Conservation (phyloP, 2,113 vertebrate species). For the Myotis davidii region DNA sequence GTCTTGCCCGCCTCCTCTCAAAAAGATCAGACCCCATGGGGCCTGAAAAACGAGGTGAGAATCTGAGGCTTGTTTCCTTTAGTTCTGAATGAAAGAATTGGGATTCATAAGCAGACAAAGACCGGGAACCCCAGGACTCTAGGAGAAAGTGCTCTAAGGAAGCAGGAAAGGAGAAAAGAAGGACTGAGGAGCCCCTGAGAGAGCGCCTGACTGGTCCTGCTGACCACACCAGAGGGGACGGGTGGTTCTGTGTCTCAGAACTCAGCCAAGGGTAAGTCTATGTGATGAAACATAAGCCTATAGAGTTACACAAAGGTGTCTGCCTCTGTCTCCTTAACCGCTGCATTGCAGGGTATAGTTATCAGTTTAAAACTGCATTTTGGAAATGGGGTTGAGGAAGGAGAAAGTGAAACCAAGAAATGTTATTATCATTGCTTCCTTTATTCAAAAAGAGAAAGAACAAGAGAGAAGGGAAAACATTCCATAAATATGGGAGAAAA, state of each 20-base stretch:
- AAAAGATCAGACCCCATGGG: background rate
- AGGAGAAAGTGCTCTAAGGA: background rate
- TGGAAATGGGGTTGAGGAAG: background rate
- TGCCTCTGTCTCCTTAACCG: background rate
- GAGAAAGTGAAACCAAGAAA: slow-evolving; percentile 41
- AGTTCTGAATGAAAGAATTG: background rate
- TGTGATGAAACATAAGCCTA: background rate
- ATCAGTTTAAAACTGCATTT: background rate
- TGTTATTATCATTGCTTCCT: background rate
- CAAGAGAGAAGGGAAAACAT: background rate
- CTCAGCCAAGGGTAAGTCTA: background rate
- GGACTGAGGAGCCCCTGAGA: background rate
- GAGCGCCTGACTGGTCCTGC: background rate
- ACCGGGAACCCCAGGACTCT: background rate
- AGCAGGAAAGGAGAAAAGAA: background rate
- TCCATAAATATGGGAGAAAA: background rate
- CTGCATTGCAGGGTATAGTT: background rate
- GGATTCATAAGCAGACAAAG: background rate
- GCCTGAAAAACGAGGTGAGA: background rate
- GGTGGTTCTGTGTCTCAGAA: background rate
- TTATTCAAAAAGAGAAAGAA: background rate
- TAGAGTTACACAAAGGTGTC: background rate
- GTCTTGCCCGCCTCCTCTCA: background rate
- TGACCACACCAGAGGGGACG: background rate
- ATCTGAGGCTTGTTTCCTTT: slow-evolving; percentile 11